Evolutionary conservation across 2,888 invertebrate genomes (phyloP).

Genomic region (Trissolcus japonicus): DNA sequence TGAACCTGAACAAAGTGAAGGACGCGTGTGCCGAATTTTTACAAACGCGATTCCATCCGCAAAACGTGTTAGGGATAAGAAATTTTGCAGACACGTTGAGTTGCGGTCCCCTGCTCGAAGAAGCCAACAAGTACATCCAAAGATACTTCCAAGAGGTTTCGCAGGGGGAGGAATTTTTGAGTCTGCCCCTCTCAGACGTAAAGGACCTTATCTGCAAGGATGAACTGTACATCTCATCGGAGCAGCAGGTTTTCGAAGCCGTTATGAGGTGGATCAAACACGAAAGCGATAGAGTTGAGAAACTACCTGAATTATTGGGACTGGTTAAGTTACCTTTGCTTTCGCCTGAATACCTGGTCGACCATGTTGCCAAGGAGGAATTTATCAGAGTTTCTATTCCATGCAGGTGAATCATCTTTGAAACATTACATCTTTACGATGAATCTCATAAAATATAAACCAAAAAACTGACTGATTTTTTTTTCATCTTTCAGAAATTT

Average conservation of each 20-base stretch:
- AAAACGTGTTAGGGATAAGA: constrained; percentile 88
- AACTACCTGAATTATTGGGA: constrained; percentile 84
- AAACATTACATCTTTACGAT: neutral
- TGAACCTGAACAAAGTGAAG: constrained; percentile 86
- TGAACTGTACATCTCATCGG: constrained; percentile 85
- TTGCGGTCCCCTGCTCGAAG: constrained; percentile 83
- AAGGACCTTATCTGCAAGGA: constrained; percentile 84
- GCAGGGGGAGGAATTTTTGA: constrained; percentile 85
- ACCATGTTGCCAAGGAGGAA: constrained; percentile 86
- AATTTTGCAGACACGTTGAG: constrained; percentile 88
- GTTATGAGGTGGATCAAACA: constrained; percentile 88
- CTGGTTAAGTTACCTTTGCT: constrained; percentile 88
- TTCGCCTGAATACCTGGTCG: constrained; percentile 88
- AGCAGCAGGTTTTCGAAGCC: constrained; percentile 91
- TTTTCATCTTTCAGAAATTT: constrained; percentile 80
- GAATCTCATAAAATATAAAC: neutral
- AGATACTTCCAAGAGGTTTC: constrained; percentile 88
- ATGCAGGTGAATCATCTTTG: constrained; percentile 79
- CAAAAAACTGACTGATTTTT: neutral
- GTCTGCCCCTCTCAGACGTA: constrained; percentile 80
- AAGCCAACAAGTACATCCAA: constrained; percentile 87
- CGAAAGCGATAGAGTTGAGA: constrained; percentile 74
- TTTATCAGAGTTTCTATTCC: constrained; percentile 86
- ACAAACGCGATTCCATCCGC: constrained; percentile 85
- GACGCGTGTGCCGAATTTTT: constrained; percentile 90